These are phyloP conservation scores for Enoplosus armatus DNA, from an alignment of 2,797 vertebrate species.

Conservation along the genomic window DNA sequence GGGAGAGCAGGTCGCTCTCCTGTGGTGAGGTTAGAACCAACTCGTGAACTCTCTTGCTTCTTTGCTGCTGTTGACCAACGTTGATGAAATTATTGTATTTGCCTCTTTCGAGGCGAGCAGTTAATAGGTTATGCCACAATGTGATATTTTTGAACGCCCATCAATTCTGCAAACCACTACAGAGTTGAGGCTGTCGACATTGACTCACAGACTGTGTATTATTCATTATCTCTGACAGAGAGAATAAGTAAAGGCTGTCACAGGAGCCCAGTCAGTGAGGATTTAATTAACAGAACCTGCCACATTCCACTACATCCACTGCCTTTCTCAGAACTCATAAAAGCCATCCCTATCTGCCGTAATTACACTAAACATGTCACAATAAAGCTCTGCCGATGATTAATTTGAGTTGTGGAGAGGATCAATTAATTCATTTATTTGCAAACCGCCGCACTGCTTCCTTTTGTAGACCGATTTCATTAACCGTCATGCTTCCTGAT, in stretches of 20 bases:
- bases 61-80: not conserved
- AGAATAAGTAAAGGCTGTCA: constrained; percentile 83
- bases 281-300: constrained; percentile 85
- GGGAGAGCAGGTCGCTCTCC: not conserved
- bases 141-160: constrained; percentile 46
- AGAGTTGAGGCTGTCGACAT: constrained; percentile 70
- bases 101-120: constrained; percentile 22
- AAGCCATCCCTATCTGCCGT: constrained; percentile 77
- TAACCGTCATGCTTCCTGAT: constrained; percentile 68
- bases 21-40: not conserved
- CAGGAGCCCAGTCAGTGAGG: constrained; percentile 72
- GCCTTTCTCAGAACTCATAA: constrained; percentile 80
- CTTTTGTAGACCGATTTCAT: constrained; percentile 67
- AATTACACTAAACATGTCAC: constrained; percentile 83
- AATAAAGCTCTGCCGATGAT: constrained; percentile 76
- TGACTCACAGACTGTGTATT: constrained; percentile 71
- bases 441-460: constrained; percentile 60
- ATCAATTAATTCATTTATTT: constrained; percentile 82
- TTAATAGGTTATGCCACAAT: constrained; percentile 34
- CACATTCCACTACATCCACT: constrained; percentile 79
- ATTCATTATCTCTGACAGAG: constrained; percentile 82
- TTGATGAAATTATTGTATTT: constrained; percentile 38
- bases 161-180: constrained; percentile 51
- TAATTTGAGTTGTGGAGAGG: constrained; percentile 76
- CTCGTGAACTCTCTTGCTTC: not conserved